Conservation (phyloP, 2,797 vertebrate genomes). For the Chloroceryle amazona region DNA sequence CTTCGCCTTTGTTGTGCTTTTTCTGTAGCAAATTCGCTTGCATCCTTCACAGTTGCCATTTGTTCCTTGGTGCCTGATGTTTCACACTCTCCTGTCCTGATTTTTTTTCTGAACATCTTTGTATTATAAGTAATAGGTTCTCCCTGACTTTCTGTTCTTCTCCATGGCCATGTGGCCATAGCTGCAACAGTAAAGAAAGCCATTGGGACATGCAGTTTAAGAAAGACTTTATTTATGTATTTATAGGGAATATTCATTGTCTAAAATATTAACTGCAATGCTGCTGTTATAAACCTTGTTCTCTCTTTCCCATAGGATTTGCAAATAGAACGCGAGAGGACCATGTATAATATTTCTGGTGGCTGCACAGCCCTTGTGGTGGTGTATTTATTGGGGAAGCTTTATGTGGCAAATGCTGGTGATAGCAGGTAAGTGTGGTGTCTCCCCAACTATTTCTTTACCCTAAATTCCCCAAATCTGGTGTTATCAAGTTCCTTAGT, state of each 20-base stretch:
- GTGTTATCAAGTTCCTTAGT: not conserved
- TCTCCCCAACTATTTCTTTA: not conserved
- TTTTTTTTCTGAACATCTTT: not conserved
- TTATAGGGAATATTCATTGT: not conserved
- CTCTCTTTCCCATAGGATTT: constrained; percentile 85
- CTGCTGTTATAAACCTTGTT: not conserved
- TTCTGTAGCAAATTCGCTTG: not conserved
- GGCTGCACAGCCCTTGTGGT: constrained; percentile 95
- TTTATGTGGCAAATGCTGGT: constrained; percentile 95
- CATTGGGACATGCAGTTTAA: not conserved
- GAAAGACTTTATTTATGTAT: not conserved
- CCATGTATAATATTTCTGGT: constrained; percentile 90
- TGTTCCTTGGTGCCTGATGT: not conserved
- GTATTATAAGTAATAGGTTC: not conserved
- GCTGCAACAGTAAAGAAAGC: not conserved
- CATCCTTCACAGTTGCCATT: not conserved
- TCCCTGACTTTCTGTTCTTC: not conserved
- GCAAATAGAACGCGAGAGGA: constrained; percentile 93
- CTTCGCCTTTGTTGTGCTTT: constrained; percentile 22
- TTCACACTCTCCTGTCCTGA: not conserved
- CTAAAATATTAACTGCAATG: not conserved
- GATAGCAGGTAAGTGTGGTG: constrained; percentile 89
- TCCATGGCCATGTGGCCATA: not conserved
- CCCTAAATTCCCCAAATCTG: not conserved
- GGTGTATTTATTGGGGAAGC: constrained; percentile 90